Base-by-base conservation (phyloP, 2,888 invertebrate species). In the Polydrusus tereticollis region DNA sequence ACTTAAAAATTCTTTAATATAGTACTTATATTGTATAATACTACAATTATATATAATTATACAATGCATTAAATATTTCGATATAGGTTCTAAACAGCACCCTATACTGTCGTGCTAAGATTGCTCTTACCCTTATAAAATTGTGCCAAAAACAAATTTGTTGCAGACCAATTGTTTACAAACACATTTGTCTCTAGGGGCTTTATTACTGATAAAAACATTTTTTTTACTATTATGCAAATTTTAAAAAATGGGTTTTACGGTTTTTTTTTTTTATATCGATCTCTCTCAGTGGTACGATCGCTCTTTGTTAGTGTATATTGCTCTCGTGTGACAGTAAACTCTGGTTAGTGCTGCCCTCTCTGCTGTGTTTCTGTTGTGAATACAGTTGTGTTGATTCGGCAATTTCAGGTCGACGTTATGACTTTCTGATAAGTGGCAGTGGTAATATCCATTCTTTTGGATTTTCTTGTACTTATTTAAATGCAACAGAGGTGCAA, bases 11-110 rank as follows among this genome's bases (percentile, higher is more conserved):
- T 68, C 72, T 72, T 68, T 72, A 68, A 73, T 72, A 75, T 75
- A 75, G 67, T 73, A 75, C 68, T 67, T 73, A 75, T 72, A 73
- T 73, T 75, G 75, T 75, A 73, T 75, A 72, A 71, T 75, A 73
- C 57, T 73, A 73, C 69, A 72, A 69, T 75, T 66, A 69, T 75
- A 75, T 69, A 73, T 70, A 73, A 73, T 75, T 73, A 75, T 75
- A 72, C 50, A 74, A 75, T 69, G 63, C 70, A 73, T 71, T 60
- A 55, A 69, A 60, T 38, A 65, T 69, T 70, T 75, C 72, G 50
- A 71, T 66, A 73, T 75, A 73, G 73, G 64, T 73, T 75, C 68
- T 75, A 73, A 72, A 71, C 70, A 73, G 70, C 71, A 70, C 58
- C 59, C 73, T 75, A 73, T 75, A 71, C 70, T 75, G 75, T 73